A percentile compares a stretch with the other conserved stretches of the same genome.
Conservation (phyloP, 2,113 vertebrate genomes). For the Xiphophorus hellerii region DNA sequence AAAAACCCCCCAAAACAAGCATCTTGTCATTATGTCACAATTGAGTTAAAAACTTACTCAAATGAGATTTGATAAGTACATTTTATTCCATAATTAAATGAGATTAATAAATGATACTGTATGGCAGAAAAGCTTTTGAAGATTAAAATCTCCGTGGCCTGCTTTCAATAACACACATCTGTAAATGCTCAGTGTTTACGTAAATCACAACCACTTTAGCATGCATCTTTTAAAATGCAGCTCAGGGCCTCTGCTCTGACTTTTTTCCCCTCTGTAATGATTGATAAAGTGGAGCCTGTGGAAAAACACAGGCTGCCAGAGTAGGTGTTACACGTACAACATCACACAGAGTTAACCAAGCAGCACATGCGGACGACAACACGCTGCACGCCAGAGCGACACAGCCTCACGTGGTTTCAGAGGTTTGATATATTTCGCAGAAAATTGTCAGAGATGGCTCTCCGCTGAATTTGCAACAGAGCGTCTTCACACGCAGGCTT, state of each 20-base stretch:
- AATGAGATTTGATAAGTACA: not conserved
- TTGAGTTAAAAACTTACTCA: not conserved
- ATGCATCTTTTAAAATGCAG: constrained; percentile 43
- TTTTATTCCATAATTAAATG: not conserved
- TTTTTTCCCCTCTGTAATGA: constrained; percentile 38
- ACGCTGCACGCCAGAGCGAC: constrained; percentile 20
- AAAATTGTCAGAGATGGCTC: constrained; percentile 53
- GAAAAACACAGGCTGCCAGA: constrained; percentile 48
- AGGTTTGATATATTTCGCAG: constrained; percentile 53
- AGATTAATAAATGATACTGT: not conserved
- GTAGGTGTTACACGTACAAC: constrained; percentile 53
- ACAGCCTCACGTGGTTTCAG: constrained; percentile 34
- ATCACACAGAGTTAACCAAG: constrained; percentile 53
- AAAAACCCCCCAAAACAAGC: not conserved
- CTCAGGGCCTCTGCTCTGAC: constrained; percentile 37
- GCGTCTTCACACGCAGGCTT: constrained; percentile 48
- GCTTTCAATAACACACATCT: constrained; percentile 59
- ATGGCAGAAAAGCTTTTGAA: not conserved
- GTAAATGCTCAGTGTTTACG: constrained; percentile 55
- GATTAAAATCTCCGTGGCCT: constrained; percentile 43
- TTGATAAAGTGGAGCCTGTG: constrained; percentile 62
- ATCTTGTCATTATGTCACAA: not conserved
- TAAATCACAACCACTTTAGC: constrained; percentile 44
- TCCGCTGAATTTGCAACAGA: constrained; percentile 51
- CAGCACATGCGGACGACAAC: constrained; percentile 32